phyloP scores from a whole-genome alignment of 2,797 vertebrate genomes.

The Caiman crocodilus region DNA sequence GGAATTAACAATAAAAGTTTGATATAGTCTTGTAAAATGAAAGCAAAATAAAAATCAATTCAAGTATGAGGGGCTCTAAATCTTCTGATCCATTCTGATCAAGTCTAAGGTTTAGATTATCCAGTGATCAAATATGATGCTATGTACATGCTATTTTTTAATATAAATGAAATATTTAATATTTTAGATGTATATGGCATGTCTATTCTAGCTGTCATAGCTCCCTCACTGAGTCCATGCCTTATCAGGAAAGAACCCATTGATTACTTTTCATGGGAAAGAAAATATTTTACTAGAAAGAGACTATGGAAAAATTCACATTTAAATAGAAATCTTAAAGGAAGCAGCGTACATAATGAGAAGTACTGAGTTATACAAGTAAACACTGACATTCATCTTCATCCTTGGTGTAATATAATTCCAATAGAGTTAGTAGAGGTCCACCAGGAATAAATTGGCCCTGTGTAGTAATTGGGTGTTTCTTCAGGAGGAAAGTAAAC shows the following conservation, averaged over 20 bases:
- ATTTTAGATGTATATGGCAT: background rate
- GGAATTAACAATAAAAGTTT: too few species aligned
- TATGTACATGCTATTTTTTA: background rate
- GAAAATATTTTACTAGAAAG: background rate
- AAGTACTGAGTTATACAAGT: constrained; percentile 18
- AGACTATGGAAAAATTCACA: background rate
- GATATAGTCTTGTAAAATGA: background rate
- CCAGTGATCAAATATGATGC: background rate
- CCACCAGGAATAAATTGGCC: constrained; percentile 14
- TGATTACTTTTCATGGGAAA: background rate
- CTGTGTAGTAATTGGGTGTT: background rate
- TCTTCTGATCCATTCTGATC: background rate
- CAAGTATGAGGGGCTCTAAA: background rate
- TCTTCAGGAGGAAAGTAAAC: background rate
- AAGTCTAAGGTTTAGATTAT: background rate
- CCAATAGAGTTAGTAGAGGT: constrained; percentile 11
- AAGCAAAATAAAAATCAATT: background rate
- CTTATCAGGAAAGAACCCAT: background rate
- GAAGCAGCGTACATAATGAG: constrained; percentile 20
- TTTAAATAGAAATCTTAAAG: constrained; percentile 31
- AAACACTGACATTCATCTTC: constrained; percentile 15
- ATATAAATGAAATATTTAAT: background rate
- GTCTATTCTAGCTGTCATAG: background rate
- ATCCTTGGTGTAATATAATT: constrained; percentile 7
- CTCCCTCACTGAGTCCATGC: background rate